phyloP scores from a whole-genome alignment of 2,797 vertebrate genomes.

The Nyctalus aviator region DNA sequence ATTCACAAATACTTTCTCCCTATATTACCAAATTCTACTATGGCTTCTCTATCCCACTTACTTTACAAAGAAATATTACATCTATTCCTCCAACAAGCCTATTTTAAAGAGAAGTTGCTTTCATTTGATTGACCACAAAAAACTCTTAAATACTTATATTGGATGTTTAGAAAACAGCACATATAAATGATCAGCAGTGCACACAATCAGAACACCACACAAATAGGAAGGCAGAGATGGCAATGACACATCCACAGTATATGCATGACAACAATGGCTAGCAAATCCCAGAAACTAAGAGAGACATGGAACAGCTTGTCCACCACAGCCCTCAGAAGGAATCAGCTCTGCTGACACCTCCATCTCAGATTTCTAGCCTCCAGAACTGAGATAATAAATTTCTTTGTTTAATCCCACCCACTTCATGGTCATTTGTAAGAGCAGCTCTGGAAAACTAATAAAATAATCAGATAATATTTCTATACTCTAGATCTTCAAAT shows the following conservation, averaged over 20 bases:
- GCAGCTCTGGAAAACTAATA: background rate
- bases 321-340: background rate
- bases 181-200: background rate
- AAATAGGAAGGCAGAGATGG: background rate
- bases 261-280: background rate
- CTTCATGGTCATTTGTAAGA: background rate
- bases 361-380: background rate
- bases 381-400: background rate
- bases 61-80: constrained; percentile 55
- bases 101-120: constrained; percentile 52
- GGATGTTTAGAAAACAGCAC: constrained; percentile 17
- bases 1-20: constrained; percentile 8
- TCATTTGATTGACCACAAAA: constrained; percentile 54
- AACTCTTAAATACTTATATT: constrained; percentile 7
- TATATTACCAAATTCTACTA: constrained; percentile 32
- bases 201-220: background rate
- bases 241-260: background rate
- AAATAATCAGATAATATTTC: background rate
- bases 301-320: background rate
- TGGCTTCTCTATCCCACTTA: background rate
- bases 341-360: background rate
- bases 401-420: background rate
- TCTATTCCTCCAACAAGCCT: background rate
- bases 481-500: background rate
- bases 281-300: background rate